Evolutionary conservation across 1,140 invertebrate species (phyloP).

Genomic region (Idris sp.): DNA sequence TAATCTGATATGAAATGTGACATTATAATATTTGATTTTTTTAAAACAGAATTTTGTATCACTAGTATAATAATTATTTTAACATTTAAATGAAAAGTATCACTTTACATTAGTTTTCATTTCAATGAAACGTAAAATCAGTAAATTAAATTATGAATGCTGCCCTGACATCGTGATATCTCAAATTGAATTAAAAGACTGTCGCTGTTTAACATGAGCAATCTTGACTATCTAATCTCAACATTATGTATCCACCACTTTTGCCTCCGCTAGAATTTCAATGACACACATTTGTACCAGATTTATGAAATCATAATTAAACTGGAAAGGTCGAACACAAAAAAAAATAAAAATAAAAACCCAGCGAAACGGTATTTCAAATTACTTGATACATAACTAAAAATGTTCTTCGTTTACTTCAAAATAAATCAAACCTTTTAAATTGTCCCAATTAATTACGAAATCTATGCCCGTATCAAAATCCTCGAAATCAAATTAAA

Average conservation of each 20-base stretch:
- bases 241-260: slow-evolving; percentile 42
- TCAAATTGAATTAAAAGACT: slow-evolving; percentile 46
- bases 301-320: slow-evolving; percentile 37
- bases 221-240: slow-evolving; percentile 23
- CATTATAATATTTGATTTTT: too few relatives aligned
- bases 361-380: slow-evolving; percentile 26
- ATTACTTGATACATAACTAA: too few relatives aligned
- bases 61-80: slow-evolving; percentile 9
- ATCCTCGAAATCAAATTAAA: slow-evolving; percentile 43
- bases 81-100: slow-evolving; percentile 15
- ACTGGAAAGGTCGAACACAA: too few relatives aligned
- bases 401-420: too few relatives aligned
- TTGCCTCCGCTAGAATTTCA: slow-evolving; percentile 41
- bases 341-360: too few relatives aligned
- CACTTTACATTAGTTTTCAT: background rate
- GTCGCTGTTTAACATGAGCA: slow-evolving; percentile 17
- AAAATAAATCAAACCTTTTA: slow-evolving; percentile 33
- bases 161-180: slow-evolving; percentile 24
- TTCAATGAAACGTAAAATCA: slow-evolving; percentile 19
- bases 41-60: too few relatives aligned
- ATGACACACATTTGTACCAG: slow-evolving; percentile 32
- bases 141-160: slow-evolving; percentile 36
- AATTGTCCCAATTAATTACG: slow-evolving; percentile 41
- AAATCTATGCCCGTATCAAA: slow-evolving; percentile 40
- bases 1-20: too few relatives aligned